These are phyloP conservation scores for Dendrocopos noguchii DNA, from an alignment of 2,113 vertebrate genomes.

Conservation along the genomic window DNA sequence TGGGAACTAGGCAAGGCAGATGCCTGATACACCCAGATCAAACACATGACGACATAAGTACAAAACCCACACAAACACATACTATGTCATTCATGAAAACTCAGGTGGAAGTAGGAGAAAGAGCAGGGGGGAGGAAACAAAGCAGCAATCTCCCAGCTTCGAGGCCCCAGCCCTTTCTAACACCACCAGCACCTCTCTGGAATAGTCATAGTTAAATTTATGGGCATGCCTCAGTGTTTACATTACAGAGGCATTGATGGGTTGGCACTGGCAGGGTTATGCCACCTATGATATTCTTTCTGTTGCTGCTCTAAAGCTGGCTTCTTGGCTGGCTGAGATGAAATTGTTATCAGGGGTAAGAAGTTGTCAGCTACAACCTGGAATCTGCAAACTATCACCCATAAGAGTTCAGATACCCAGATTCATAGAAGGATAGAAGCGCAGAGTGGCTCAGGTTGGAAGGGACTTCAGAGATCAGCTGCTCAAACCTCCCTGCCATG, in stretches of 20 bases:
- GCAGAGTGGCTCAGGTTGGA: too few species aligned
- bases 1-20: slow-evolving; percentile 4
- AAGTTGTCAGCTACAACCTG: neutral
- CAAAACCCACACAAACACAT: neutral
- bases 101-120: neutral
- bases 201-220: neutral
- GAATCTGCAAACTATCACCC: neutral
- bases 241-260: neutral
- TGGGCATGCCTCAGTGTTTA: neutral
- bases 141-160: neutral
- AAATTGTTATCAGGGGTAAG: neutral
- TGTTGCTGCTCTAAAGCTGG: neutral
- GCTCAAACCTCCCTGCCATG: too few species aligned
- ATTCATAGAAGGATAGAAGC: too few species aligned
- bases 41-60: neutral
- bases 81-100: neutral
- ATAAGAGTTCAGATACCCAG: neutral
- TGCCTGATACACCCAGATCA: neutral
- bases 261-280: neutral
- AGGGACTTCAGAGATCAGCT: too few species aligned
- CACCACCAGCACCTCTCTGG: neutral
- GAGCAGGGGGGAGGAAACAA: too few species aligned
- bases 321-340: neutral
- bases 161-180: neutral
- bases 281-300: neutral